A percentile compares a stretch with the other conserved stretches of the same genome.
Conservation (phyloP, 2,888 invertebrate species). For the Xiphydria camelus region DNA sequence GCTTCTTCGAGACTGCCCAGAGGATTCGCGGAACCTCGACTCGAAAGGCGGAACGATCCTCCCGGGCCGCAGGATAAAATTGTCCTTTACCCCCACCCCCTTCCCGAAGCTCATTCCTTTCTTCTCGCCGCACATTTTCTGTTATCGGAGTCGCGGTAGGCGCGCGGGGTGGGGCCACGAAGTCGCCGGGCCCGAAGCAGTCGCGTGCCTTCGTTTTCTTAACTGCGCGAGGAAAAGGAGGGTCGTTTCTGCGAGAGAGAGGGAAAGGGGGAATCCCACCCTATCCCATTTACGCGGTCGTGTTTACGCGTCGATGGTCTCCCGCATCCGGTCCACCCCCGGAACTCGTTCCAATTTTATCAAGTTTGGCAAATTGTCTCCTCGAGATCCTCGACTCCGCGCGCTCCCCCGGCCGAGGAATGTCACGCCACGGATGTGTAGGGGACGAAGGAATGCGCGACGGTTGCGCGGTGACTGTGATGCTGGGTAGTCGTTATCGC, state of each 20-base stretch:
- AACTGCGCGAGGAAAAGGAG: background rate
- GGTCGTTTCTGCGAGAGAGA: no score
- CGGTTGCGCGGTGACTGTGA: conserved; percentile 8
- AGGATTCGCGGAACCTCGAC: no score
- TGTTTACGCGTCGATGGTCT: background rate
- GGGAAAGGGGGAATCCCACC: background rate
- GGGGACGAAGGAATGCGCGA: conserved; percentile 6
- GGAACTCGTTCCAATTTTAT: conserved; percentile 7
- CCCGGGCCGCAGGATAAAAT: no score
- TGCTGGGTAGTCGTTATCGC: conserved; percentile 44
- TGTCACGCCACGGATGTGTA: conserved; percentile 11
- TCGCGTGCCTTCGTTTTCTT: no score
- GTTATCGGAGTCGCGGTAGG: no score
- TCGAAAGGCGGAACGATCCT: no score
- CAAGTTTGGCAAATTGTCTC: conserved; percentile 16
- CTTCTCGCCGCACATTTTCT: no score
- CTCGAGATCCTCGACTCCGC: conserved; percentile 6
- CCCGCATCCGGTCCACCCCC: background rate
- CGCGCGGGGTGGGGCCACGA: no score
- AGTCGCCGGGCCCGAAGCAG: no score
- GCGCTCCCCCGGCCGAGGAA: conserved; percentile 9
- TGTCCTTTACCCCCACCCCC: no score
- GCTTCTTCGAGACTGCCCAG: no score
- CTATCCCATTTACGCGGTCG: background rate
- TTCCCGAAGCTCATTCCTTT: no score